A percentile compares a stretch with the other conserved stretches of the same genome.
These are phyloP conservation scores for Passer montanus DNA, from an alignment of 2,113 vertebrate species.

Conservation along the genomic window DNA sequence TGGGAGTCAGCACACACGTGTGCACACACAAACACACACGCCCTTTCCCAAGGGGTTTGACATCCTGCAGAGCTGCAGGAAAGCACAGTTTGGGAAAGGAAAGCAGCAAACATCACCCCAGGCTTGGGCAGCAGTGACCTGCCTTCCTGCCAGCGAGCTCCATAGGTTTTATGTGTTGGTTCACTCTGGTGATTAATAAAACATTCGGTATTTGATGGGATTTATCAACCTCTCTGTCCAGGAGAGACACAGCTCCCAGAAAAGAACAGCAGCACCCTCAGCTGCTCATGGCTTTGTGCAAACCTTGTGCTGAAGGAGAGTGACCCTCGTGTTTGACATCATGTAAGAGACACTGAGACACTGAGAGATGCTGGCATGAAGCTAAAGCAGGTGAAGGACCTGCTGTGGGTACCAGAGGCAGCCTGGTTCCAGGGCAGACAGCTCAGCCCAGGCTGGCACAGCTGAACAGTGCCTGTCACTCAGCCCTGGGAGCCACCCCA, in stretches of 20 bases:
- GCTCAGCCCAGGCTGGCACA: not conserved
- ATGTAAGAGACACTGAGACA: rapidly evolving
- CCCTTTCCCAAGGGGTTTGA: not conserved
- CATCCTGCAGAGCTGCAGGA: not conserved
- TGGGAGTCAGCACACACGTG: not conserved
- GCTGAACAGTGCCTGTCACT: not conserved
- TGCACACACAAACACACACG: rapidly evolving
- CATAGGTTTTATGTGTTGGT: not conserved
- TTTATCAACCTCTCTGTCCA: not conserved
- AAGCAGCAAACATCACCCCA: not conserved
- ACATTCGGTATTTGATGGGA: not conserved
- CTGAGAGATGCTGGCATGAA: rapidly evolving
- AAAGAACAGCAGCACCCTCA: not conserved
- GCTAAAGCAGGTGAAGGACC: not conserved
- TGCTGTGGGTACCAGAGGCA: not conserved
- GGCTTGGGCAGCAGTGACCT: not conserved
- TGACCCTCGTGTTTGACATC: rapidly evolving
- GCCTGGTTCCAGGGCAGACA: not conserved
- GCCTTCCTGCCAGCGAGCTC: not conserved
- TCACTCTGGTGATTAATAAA: conserved; percentile 25
- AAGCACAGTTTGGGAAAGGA: not conserved
- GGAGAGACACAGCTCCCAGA: not conserved
- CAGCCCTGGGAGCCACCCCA: not conserved
- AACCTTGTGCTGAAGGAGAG: not conserved
- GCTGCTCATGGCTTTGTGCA: not conserved